Base-by-base conservation (phyloP, 2,888 invertebrate genomes). In the Thymelicus lineola region DNA sequence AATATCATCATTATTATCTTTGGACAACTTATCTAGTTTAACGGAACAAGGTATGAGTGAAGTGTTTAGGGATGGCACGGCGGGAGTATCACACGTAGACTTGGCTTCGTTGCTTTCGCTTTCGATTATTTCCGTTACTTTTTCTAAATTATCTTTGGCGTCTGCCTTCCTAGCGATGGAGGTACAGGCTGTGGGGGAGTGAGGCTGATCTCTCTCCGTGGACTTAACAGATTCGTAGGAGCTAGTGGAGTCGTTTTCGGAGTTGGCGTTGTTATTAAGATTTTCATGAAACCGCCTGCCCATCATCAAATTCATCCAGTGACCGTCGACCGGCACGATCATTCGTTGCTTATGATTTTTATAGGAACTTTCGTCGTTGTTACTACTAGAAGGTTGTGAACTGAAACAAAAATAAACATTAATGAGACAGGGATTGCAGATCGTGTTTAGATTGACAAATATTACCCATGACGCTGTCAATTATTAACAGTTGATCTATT, bases 291-390 rank as follows among this genome's bases (percentile, higher is more conserved):
- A 95, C 59, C 94, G 89, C 75, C 94, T 94, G 63, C 95, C 95
- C 94, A 94, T 95, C 95, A 95, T 95, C 50, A 95, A 82, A 76
- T 94, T 95, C 71, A 94, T 82, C 95, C 95, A 95, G 81, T 94
- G 94, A 28, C 92, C 88, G 79, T 95, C 95, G 5, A 94, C 90
- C 3, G 94, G 94, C 42, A 95, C 94, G 71, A 94, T 94, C 94
- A 94, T 94, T 71, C 86, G 82, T 75, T 91, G 89, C 78, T 82
- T 85, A 73, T 86, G 81, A 77, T 80, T 85, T 83, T 85, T 90
- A 86, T 90, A 93, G 90, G 93, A 92, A 91, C 91, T 90, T 87
- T 91, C 90, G 74, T 89, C 90, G 72, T 78, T 85, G 82, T 92
- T 93, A 85, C 93, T 93, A 83, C 93, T 93, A 74, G 93, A 91